These are phyloP conservation scores for Orius insidiosus DNA, from an alignment of 1,140 invertebrate species.

Conservation along the genomic window DNA sequence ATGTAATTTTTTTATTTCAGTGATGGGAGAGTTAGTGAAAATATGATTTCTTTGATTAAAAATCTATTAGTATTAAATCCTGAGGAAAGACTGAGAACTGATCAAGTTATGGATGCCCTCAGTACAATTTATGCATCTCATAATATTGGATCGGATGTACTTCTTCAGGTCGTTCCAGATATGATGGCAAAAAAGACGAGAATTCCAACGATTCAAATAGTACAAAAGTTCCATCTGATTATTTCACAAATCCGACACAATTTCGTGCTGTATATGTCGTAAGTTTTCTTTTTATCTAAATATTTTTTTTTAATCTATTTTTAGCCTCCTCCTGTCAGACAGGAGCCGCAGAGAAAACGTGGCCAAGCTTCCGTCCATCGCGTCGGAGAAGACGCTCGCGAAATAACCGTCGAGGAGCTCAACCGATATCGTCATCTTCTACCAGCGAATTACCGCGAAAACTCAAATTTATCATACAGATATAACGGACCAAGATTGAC, in stretches of 20 bases:
- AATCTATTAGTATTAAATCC: conserved; percentile 40
- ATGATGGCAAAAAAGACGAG: conserved; percentile 16
- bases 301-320: no score
- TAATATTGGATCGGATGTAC: conserved; percentile 26
- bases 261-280: neutral
- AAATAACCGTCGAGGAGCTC: conserved; percentile 26
- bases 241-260: conserved; percentile 15
- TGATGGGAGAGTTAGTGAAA: conserved; percentile 37
- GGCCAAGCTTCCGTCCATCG: conserved; percentile 28
- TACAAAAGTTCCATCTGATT: conserved; percentile 15
- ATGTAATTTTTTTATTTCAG: conserved; percentile 22
- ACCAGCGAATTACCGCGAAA: no score
- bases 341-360: conserved; percentile 20
- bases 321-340: conserved; percentile 23
- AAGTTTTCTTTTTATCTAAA: no score
- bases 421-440: conserved; percentile 1
- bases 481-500: no score
- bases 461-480: no score
- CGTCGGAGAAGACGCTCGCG: conserved; percentile 27
- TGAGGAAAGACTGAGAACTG: conserved; percentile 34
- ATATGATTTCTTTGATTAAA: conserved; percentile 36
- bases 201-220: conserved; percentile 13
- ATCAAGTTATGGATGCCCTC: conserved; percentile 37
- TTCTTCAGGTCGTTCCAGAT: conserved; percentile 27
- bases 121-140: conserved; percentile 26